Percentiles rank a stretch among this genome's conserved stretches.
Evolutionary conservation across 2,797 vertebrate genomes (phyloP).

Genomic region (Spheniscus humboldti): DNA sequence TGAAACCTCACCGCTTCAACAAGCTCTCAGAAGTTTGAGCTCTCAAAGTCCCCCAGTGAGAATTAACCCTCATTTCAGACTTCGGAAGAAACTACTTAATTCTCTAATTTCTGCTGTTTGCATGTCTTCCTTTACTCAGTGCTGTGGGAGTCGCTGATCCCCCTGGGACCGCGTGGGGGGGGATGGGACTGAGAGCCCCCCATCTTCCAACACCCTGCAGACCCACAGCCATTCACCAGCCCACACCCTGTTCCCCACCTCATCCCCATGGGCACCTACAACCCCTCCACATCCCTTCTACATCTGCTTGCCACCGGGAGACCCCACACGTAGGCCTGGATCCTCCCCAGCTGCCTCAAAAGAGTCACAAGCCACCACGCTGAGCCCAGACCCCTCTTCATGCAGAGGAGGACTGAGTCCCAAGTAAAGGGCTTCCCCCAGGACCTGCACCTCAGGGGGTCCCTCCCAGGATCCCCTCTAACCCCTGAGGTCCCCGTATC

Average conservation of each 20-base stretch:
- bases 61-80: not conserved
- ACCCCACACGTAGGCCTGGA: fast-evolving
- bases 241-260: not conserved
- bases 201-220: not conserved
- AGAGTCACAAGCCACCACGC: not conserved
- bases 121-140: fast-evolving
- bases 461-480: not conserved
- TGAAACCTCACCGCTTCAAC: not conserved
- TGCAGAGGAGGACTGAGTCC: not conserved
- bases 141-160: not conserved
- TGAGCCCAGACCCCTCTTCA: not conserved
- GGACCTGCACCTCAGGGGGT: not conserved
- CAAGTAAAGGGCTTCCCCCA: not conserved
- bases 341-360: not conserved
- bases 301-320: not conserved
- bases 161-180: not conserved
- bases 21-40: not conserved
- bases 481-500: fast-evolving
- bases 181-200: not conserved
- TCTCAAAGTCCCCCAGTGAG: fast-evolving
- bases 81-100: not conserved
- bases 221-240: not conserved
- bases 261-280: not conserved
- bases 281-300: not conserved
- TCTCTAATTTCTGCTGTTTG: not conserved